Conservation (phyloP, 2,888 invertebrate species). For the Azorinus chamasolen region DNA sequence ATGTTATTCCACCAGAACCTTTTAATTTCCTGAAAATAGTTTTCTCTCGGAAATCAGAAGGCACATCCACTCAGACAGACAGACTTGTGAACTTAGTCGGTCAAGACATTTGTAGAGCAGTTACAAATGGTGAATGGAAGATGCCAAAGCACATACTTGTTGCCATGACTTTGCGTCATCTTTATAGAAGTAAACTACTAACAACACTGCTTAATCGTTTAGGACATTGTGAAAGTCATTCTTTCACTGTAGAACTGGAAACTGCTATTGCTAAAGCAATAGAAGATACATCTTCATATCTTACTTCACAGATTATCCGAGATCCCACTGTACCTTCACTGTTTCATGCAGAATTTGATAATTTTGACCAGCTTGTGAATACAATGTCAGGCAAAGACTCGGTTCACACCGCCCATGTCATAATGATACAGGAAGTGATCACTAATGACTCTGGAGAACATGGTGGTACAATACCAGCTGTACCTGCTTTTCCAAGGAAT, state of each 20-base stretch:
- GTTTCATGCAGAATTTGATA: conserved; percentile 73
- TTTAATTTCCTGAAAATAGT: conserved; percentile 19
- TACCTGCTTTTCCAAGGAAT: conserved; percentile 13
- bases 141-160: conserved; percentile 50
- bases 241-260: conserved; percentile 52
- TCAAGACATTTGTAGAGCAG: conserved; percentile 52
- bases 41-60: conserved; percentile 18
- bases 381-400: conserved; percentile 54
- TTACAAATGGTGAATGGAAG: conserved; percentile 34
- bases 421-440: conserved; percentile 68
- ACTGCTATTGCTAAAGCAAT: conserved; percentile 58
- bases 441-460: conserved; percentile 12
- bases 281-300: conserved; percentile 50
- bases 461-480: conserved; percentile 15
- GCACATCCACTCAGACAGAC: conserved; percentile 4
- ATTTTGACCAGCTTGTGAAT: conserved; percentile 67
- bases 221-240: conserved; percentile 58
- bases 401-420: conserved; percentile 68
- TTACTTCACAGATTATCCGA: conserved; percentile 59
- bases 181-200: conserved; percentile 43
- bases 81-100: conserved; percentile 47
- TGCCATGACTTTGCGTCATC: conserved; percentile 50
- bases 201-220: conserved; percentile 48
- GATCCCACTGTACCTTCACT: conserved; percentile 43
- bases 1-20: conserved; percentile 7